phyloP scores from a whole-genome alignment of 2,113 vertebrate species.

The Heteronetta atricapilla region DNA sequence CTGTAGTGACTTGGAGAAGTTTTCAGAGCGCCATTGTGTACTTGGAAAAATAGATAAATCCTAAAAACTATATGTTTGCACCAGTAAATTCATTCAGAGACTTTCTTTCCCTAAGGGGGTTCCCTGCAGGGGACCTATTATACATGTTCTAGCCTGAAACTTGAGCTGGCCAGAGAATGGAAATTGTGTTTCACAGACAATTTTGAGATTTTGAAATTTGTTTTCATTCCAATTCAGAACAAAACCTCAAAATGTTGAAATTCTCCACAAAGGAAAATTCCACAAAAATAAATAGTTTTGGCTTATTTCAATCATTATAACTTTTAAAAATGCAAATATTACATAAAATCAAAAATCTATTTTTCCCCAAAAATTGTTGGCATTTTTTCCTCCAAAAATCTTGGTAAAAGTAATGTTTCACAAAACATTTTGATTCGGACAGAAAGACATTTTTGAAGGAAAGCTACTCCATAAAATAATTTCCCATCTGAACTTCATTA shows the following conservation, averaged over 20 bases:
- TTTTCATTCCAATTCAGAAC: conserved; percentile 67
- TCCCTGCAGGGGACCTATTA: conserved; percentile 44
- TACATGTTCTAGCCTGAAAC: conserved; percentile 36
- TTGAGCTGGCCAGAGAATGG: conserved; percentile 45
- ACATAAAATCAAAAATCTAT: not conserved
- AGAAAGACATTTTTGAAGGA: conserved; percentile 21
- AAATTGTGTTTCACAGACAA: conserved; percentile 62
- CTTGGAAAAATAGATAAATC: conserved; percentile 1
- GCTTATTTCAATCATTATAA: conserved; percentile 4
- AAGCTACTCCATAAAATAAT: conserved; percentile 12
- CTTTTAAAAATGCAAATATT: not conserved
- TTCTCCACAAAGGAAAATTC: conserved; percentile 63
- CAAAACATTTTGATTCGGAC: conserved; percentile 3
- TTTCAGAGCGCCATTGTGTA: not conserved
- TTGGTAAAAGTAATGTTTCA: not conserved
- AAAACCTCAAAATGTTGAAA: conserved; percentile 71
- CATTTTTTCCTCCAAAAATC: not conserved
- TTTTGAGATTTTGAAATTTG: conserved; percentile 73
- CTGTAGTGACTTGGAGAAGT: not conserved
- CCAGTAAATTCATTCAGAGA: not conserved
- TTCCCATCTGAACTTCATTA: conserved; percentile 51
- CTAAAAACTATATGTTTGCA: conserved; percentile 31
- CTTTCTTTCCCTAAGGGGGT: conserved; percentile 54
- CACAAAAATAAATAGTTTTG: conserved; percentile 53
- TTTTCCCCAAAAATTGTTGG: not conserved